phyloP scores from a whole-genome alignment of 2,888 invertebrate species.

The Platypus cylindrus region DNA sequence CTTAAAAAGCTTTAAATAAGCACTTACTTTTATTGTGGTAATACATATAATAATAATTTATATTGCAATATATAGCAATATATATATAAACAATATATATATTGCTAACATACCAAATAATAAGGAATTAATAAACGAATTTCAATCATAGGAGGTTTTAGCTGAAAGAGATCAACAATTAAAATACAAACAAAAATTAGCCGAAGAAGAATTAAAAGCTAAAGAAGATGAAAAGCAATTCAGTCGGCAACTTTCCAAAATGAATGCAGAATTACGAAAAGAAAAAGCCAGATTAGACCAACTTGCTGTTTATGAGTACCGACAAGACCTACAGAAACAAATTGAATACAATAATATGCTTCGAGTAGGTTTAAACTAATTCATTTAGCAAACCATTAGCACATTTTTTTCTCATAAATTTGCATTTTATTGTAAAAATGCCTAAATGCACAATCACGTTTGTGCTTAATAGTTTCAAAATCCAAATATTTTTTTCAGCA shows the following conservation, averaged over 20 bases:
- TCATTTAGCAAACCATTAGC: not conserved
- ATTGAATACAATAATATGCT: constrained; percentile 30
- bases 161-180: constrained; percentile 30
- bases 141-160: constrained; percentile 25
- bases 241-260: constrained; percentile 24
- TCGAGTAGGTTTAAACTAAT: constrained; percentile 27
- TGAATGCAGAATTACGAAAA: constrained; percentile 27
- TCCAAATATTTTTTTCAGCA: constrained; percentile 20
- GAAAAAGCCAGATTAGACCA: constrained; percentile 26
- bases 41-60: too few species aligned
- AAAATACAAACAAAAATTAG: constrained; percentile 24
- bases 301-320: constrained; percentile 25
- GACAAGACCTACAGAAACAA: constrained; percentile 31
- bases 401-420: not conserved
- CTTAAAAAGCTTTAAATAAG: too few species aligned
- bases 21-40: too few species aligned
- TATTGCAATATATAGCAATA: too few species aligned
- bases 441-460: not conserved
- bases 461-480: not conserved
- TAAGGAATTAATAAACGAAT: not conserved
- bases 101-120: too few species aligned
- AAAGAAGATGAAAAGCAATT: constrained; percentile 31
- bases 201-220: constrained; percentile 25
- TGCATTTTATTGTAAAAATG: not conserved
- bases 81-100: too few species aligned